Evolutionary conservation across 2,888 invertebrate species (phyloP).

Genomic region (Dolichomitus sp.): DNA sequence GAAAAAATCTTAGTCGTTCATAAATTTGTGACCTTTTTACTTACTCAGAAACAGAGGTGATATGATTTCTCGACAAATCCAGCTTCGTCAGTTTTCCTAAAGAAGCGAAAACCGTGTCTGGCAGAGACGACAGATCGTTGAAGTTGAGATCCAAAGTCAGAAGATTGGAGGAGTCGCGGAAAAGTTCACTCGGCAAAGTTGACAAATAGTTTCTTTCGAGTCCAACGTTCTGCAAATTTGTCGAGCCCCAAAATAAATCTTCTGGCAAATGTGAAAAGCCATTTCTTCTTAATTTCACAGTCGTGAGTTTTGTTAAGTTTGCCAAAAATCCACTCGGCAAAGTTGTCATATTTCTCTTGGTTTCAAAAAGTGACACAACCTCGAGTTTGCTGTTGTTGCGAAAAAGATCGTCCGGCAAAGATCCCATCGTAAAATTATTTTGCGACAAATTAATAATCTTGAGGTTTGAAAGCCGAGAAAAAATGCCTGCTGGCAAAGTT

Average conservation of each 20-base stretch:
- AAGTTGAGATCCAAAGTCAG: slow-evolving; percentile 89
- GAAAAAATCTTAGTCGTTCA: background rate
- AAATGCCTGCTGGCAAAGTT: slow-evolving; percentile 89
- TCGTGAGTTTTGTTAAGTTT: slow-evolving; percentile 88
- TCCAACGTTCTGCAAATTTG: slow-evolving; percentile 88
- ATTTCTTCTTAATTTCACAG: slow-evolving; percentile 88
- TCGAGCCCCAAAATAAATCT: slow-evolving; percentile 89
- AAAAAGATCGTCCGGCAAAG: slow-evolving; percentile 89
- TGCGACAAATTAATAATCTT: slow-evolving; percentile 89
- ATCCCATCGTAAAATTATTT: slow-evolving; percentile 88
- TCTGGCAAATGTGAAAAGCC: slow-evolving; percentile 88
- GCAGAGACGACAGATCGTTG: slow-evolving; percentile 88
- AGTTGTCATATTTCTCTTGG: slow-evolving; percentile 86
- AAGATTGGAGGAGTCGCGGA: slow-evolving; percentile 89
- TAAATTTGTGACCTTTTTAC: slow-evolving; percentile 72
- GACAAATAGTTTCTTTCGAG: slow-evolving; percentile 87
- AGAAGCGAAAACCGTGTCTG: slow-evolving; percentile 88
- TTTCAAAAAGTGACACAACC: slow-evolving; percentile 83
- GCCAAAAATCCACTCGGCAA: slow-evolving; percentile 89
- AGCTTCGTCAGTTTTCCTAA: slow-evolving; percentile 88
- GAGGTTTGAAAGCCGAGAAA: slow-evolving; percentile 89
- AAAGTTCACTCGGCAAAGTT: slow-evolving; percentile 88
- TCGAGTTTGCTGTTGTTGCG: slow-evolving; percentile 87
- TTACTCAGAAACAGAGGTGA: slow-evolving; percentile 88
- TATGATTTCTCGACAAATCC: slow-evolving; percentile 89